Conservation (phyloP, 1,140 invertebrate species). For the Trichoplusia ni region DNA sequence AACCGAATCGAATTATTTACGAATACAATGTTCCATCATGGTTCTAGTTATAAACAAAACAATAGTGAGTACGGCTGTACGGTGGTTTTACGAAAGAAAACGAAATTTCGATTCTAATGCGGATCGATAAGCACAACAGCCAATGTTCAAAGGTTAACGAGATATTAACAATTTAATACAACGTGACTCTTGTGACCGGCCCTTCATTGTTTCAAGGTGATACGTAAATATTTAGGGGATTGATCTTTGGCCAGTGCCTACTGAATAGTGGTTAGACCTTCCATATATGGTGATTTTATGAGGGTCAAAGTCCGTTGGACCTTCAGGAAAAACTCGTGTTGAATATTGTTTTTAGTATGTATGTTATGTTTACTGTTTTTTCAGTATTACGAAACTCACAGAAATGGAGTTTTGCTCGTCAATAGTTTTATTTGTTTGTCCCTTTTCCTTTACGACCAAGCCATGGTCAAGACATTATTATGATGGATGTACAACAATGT, state of each 20-base stretch:
- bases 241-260: conserved; percentile 18
- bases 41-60: not conserved
- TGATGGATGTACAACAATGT: too few relatives aligned
- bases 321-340: too few relatives aligned
- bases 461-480: too few relatives aligned
- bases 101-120: conserved; percentile 19
- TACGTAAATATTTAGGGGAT: conserved; percentile 24
- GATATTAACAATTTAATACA: conserved; percentile 27
- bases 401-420: too few relatives aligned
- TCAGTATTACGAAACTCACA: too few relatives aligned
- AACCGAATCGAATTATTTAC: conserved; percentile 3
- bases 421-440: too few relatives aligned
- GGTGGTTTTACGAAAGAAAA: not conserved
- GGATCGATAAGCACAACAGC: conserved; percentile 15
- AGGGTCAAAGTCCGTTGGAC: too few relatives aligned
- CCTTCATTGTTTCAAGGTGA: conserved; percentile 26
- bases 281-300: conserved; percentile 27
- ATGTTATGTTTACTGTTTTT: too few relatives aligned
- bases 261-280: conserved; percentile 9
- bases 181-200: conserved; percentile 27
- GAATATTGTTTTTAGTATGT: too few relatives aligned
- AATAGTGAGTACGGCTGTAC: too few relatives aligned
- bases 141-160: conserved; percentile 32
- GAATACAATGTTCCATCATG: not conserved
- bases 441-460: too few relatives aligned